These are phyloP conservation scores for Scaeva pyrastri DNA, from an alignment of 2,888 invertebrate species.

Conservation along the genomic window DNA sequence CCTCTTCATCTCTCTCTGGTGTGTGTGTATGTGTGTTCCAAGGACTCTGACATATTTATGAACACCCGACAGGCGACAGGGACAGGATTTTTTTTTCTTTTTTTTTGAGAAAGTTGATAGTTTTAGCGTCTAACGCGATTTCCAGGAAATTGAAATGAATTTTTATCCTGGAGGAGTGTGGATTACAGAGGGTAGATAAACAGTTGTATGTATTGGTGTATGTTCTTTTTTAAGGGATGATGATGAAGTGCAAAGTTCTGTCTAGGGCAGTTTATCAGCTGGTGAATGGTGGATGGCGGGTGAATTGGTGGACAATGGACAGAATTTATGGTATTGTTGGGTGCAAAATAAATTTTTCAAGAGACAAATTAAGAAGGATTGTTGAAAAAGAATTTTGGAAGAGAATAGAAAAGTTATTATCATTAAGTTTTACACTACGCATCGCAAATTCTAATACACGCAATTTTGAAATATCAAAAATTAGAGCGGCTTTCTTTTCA, in stretches of 20 bases:
- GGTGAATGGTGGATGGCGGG: not conserved
- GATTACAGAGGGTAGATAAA: conserved; percentile 38
- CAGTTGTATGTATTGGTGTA: not conserved
- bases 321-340: conserved; percentile 16
- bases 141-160: conserved; percentile 75
- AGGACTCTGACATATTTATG: conserved; percentile 42
- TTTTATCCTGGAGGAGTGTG: conserved; percentile 53
- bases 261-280: conserved; percentile 8
- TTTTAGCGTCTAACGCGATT: conserved; percentile 61
- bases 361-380: conserved; percentile 14
- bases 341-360: conserved; percentile 12
- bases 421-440: not conserved
- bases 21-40: not conserved
- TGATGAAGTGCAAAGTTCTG: conserved; percentile 56
- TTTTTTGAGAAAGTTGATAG: conserved; percentile 64
- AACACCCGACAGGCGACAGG: not conserved
- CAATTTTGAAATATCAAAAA: no score
- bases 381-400: not conserved
- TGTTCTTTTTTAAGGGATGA: conserved; percentile 7
- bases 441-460: not conserved
- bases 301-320: not conserved
- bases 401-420: not conserved
- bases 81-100: no score
- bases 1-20: not conserved
- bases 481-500: no score